A percentile compares a stretch with the other conserved stretches of the same genome.
Evolutionary conservation across 2,888 invertebrate genomes (phyloP).

Genomic region (Mycalesis mineus): DNA sequence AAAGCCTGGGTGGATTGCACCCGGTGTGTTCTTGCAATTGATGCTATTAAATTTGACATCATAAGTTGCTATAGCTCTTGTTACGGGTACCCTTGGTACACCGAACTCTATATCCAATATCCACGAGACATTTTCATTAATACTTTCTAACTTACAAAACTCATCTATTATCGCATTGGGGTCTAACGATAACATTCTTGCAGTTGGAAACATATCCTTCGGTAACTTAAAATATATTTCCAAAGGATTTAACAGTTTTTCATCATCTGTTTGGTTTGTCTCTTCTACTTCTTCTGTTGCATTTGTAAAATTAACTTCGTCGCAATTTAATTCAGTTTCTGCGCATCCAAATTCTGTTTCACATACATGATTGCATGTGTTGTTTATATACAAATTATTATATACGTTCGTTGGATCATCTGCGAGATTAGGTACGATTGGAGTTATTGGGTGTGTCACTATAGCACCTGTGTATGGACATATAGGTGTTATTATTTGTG

Average conservation of each 20-base stretch:
- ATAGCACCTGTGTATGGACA: constrained; percentile 30
- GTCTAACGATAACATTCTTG: constrained; percentile 46
- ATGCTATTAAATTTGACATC: constrained; percentile 52
- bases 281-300: background rate
- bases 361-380: constrained; percentile 11
- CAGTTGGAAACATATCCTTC: constrained; percentile 48
- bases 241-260: constrained; percentile 35
- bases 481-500: constrained; percentile 30
- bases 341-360: constrained; percentile 1
- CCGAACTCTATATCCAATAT: constrained; percentile 60
- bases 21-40: constrained; percentile 50
- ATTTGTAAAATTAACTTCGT: constrained; percentile 3
- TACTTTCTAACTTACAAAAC: constrained; percentile 45
- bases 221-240: constrained; percentile 48
- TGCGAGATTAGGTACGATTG: constrained; percentile 18
- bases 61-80: constrained; percentile 49
- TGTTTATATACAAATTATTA: background rate
- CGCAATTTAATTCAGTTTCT: constrained; percentile 10
- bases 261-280: background rate
- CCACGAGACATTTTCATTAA: constrained; percentile 45
- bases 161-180: constrained; percentile 58
- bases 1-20: constrained; percentile 56
- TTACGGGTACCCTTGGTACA: constrained; percentile 41
- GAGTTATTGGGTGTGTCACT: constrained; percentile 19
- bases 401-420: constrained; percentile 10